Base-by-base conservation (phyloP, 1,140 invertebrate species). In the Drosophila repleta region DNA sequence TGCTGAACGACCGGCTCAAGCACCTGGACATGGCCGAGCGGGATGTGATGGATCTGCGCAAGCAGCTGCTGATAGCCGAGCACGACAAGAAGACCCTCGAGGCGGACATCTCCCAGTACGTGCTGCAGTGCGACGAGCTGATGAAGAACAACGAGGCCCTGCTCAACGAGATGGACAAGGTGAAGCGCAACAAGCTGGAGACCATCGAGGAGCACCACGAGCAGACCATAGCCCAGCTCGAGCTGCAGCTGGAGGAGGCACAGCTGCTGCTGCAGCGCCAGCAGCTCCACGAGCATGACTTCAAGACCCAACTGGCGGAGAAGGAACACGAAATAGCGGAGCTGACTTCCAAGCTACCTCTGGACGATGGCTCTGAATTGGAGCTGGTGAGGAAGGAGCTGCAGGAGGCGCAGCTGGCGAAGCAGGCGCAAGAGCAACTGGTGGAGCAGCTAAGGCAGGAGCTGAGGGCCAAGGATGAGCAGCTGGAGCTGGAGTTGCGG, bases 151-250 rank as follows among this genome's bases (percentile, higher is more conserved):
- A 95, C 76, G 94, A 95, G 79, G 92, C 94, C 66, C 90, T 95
- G 15, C 93, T 95, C 76, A 93, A 93, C 55, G 94, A 95, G 88
- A 92, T 95, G 70, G 92, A 94, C 15, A 92, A 93, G 20, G 92
- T 93, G 60, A 94, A 94, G 89, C 93, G 93, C 76, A 93, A 93
- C 26, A 94, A 94, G 71, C 88, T 95, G 53, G 94, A 95, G 79
- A 94, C 94, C 8, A 95, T 95, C 53, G 93, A 94, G 46, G 94
- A 95, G 91, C 93, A 94, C 2, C 94, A 95, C 79, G 94, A 95
- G 92, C 94, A 95, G 68, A 94, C 93, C 74, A 85, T 94, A 37
- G 88, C 93, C 0, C 92, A 93, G 67, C 83, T 95, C 73, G 94
- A 95, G 89, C 91, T 92, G 0, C 94, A 94, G 90, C 76, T 95